Percentiles rank a stretch among this genome's conserved stretches.
These are phyloP conservation scores for Colostygia pectinataria DNA, from an alignment of 2,888 invertebrate species.

Conservation along the genomic window DNA sequence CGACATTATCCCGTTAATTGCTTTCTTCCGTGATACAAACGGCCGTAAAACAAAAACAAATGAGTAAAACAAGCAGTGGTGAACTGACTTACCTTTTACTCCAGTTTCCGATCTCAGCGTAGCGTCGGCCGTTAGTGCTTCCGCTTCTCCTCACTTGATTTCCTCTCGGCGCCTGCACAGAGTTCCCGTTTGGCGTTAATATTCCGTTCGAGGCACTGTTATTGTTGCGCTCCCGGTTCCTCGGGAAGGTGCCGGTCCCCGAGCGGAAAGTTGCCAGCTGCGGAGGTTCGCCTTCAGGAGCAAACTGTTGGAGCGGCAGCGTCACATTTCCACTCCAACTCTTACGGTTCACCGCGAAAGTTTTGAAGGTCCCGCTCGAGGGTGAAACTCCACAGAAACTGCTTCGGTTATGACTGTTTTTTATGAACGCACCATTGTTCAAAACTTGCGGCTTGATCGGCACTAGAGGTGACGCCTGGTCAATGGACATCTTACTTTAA, in stretches of 20 bases:
- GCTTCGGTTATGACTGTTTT: slow-evolving; percentile 80
- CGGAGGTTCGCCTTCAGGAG: slow-evolving; percentile 69
- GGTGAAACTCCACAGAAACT: slow-evolving; percentile 79
- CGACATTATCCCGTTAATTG: slow-evolving; percentile 24
- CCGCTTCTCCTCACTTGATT: slow-evolving; percentile 80
- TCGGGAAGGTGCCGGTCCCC: slow-evolving; percentile 78
- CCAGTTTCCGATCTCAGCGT: slow-evolving; percentile 84
- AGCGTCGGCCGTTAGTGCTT: slow-evolving; percentile 79
- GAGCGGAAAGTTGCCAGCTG: slow-evolving; percentile 77
- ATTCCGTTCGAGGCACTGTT: slow-evolving; percentile 72
- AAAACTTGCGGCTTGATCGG: slow-evolving; percentile 80
- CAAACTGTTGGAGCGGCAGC: slow-evolving; percentile 75
- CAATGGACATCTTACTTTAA: slow-evolving; percentile 79
- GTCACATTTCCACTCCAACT: slow-evolving; percentile 82
- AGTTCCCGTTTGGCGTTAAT: slow-evolving; percentile 81
- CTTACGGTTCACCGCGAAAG: slow-evolving; percentile 78
- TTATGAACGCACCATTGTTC: slow-evolving; percentile 78
- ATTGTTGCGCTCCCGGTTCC: slow-evolving; percentile 78
- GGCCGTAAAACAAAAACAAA: slow-evolving; percentile 32
- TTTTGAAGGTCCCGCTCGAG: slow-evolving; percentile 76
- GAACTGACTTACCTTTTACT: slow-evolving; percentile 74
- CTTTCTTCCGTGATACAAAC: slow-evolving; percentile 30
- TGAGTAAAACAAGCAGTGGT: slow-evolving; percentile 39
- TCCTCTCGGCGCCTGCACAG: slow-evolving; percentile 75
- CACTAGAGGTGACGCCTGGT: slow-evolving; percentile 79